Evolutionary conservation across 1,140 invertebrate genomes (phyloP).

Genomic region (Macrobrachium rosenbergii): DNA sequence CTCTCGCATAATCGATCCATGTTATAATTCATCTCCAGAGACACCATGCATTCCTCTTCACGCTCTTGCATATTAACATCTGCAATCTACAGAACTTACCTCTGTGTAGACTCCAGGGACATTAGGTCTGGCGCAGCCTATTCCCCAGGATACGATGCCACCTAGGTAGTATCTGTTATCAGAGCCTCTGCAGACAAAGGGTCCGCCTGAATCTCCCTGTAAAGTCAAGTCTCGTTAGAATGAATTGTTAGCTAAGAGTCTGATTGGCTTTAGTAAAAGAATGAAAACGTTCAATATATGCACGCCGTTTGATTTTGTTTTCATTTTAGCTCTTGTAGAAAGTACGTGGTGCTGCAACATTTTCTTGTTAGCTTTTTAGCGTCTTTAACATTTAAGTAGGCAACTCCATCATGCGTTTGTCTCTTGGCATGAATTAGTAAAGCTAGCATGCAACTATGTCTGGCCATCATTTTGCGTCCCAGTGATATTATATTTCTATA

Average conservation of each 20-base stretch:
- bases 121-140: conserved; percentile 74
- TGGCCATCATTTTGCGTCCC: too few species aligned
- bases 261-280: too few species aligned
- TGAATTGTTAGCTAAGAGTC: neutral
- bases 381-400: too few species aligned
- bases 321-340: too few species aligned
- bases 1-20: neutral
- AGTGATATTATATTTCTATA: too few species aligned
- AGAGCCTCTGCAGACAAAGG: conserved; percentile 63
- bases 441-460: too few species aligned
- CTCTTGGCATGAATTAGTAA: too few species aligned
- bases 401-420: too few species aligned
- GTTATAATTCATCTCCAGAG: neutral
- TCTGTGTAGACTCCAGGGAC: conserved; percentile 82
- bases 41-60: too few species aligned
- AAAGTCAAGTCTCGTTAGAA: neutral
- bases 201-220: conserved; percentile 69
- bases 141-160: conserved; percentile 81
- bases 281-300: too few species aligned
- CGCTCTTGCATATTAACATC: too few species aligned
- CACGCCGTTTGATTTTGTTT: neutral
- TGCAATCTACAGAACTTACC: conserved; percentile 69
- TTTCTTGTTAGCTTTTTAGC: too few species aligned
- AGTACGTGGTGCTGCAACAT: neutral
- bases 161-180: conserved; percentile 74